phyloP scores from a whole-genome alignment of 2,888 invertebrate genomes.

The Patella depressa region DNA sequence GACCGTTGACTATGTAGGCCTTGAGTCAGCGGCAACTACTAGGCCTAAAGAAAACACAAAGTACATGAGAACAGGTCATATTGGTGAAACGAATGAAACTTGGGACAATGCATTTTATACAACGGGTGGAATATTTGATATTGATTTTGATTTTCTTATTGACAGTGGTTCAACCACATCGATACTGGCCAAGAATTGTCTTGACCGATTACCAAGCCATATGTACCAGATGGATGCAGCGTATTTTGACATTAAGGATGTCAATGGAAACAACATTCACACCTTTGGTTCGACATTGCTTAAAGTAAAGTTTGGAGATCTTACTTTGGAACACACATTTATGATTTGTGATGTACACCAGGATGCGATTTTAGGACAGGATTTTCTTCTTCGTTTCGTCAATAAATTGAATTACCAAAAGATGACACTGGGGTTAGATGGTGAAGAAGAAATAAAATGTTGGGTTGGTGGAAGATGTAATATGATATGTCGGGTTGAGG shows the following conservation, averaged over 20 bases:
- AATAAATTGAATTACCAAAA: slow-evolving; percentile 9
- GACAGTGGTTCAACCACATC: slow-evolving; percentile 22
- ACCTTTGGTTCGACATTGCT: not conserved
- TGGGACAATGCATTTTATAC: slow-evolving; percentile 25
- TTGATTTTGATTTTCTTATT: slow-evolving; percentile 8
- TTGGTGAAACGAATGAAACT: not conserved
- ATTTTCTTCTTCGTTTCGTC: slow-evolving; percentile 24
- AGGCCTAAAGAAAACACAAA: slow-evolving; percentile 5
- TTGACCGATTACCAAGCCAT: not conserved
- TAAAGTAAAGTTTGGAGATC: not conserved
- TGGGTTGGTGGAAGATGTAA: slow-evolving; percentile 9
- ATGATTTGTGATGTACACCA: slow-evolving; percentile 25
- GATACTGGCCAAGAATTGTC: slow-evolving; percentile 8
- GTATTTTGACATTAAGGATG: not conserved
- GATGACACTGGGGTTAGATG: not conserved
- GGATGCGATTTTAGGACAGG: slow-evolving; percentile 28
- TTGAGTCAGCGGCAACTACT: slow-evolving; percentile 15
- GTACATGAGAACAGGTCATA: slow-evolving; percentile 9
- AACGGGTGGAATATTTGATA: not conserved
- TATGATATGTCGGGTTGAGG: slow-evolving; percentile 15
- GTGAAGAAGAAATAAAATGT: slow-evolving; percentile 15
- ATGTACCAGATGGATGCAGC: too few relatives aligned
- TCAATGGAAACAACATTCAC: not conserved
- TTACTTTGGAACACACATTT: not conserved
- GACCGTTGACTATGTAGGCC: slow-evolving; percentile 24